These are phyloP conservation scores for Dryomyza anilis DNA, from an alignment of 2,888 invertebrate species.

Conservation along the genomic window DNA sequence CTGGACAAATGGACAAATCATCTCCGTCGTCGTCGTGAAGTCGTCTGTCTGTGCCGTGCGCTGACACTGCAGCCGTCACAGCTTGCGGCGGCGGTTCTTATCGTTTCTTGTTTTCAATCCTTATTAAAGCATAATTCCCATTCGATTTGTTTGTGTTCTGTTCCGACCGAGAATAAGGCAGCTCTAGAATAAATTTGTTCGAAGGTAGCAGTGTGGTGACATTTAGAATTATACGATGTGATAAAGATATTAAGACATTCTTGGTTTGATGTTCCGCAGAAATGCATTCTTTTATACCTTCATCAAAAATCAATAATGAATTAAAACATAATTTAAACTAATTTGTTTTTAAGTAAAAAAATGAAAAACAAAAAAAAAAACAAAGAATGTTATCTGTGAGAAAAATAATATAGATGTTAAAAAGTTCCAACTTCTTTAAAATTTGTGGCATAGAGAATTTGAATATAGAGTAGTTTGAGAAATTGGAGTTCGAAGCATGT, in stretches of 20 bases:
- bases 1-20: constrained; percentile 35
- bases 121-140: constrained; percentile 25
- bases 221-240: constrained; percentile 59
- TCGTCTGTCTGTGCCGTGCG: background rate
- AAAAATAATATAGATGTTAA: too few relatives aligned
- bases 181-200: constrained; percentile 14
- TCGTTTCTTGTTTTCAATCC: constrained; percentile 19
- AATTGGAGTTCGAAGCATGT: too few relatives aligned
- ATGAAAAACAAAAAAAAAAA: too few relatives aligned
- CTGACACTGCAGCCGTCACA: background rate
- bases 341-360: too few relatives aligned
- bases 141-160: constrained; percentile 26
- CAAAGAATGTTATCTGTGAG: too few relatives aligned
- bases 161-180: constrained; percentile 18
- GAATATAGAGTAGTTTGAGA: too few relatives aligned
- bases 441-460: too few relatives aligned
- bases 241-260: constrained; percentile 58
- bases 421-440: too few relatives aligned
- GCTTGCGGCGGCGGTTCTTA: constrained; percentile 8
- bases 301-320: too few relatives aligned
- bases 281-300: too few relatives aligned
- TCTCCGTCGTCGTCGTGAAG: background rate
- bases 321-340: too few relatives aligned
- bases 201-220: constrained; percentile 52
- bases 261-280: constrained; percentile 49